Base-by-base conservation (phyloP, 1,140 invertebrate species). In the Rhynchophorus ferrugineus region DNA sequence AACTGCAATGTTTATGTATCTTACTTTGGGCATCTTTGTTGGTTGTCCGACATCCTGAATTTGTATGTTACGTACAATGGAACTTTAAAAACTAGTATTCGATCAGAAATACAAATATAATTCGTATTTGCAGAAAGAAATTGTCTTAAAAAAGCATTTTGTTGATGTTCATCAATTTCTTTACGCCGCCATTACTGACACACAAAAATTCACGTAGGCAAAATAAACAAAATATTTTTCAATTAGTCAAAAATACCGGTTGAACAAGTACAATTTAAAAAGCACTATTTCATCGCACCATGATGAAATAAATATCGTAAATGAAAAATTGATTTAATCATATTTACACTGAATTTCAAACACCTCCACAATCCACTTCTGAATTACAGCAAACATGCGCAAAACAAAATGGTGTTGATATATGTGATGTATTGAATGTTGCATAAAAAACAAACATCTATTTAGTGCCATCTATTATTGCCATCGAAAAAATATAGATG, bases 121-220 rank as follows among this genome's bases (percentile, higher is more conserved):
- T 16, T 49, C 8, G 14, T 18, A 2, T 5, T 24, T n/a, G n/a
- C n/a, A n/a, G n/a, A n/a, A n/a, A n/a, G n/a, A n/a, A n/a, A n/a
- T n/a, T n/a, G n/a, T n/a, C n/a, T n/a, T n/a, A n/a, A n/a, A 9
- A 44, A 44, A 44, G 36, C 21, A 42, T 37, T 58, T 50, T 55
- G 49, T 54, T 57, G 54, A 58, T 57, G 50, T 55, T 44, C 38
- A 17, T 53, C 34, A 19, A 47, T 39, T 46, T 54, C 54, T 50
- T 60, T 47, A 51, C 46, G 54, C 60, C 48, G 60, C 60, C 60
- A 61, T 61, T 42, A 57, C 54, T 57, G 57, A 61, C 54, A 61
- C 58, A 61, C 38, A 42, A 49, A 49, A 44, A 18, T 47, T 51
- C 60, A 61, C 60, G 60, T 61, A 61, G 41, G 34, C 48, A 44